These are phyloP conservation scores for Hirtodrosophila histrioides DNA, from an alignment of 2,888 invertebrate genomes.

Conservation along the genomic window DNA sequence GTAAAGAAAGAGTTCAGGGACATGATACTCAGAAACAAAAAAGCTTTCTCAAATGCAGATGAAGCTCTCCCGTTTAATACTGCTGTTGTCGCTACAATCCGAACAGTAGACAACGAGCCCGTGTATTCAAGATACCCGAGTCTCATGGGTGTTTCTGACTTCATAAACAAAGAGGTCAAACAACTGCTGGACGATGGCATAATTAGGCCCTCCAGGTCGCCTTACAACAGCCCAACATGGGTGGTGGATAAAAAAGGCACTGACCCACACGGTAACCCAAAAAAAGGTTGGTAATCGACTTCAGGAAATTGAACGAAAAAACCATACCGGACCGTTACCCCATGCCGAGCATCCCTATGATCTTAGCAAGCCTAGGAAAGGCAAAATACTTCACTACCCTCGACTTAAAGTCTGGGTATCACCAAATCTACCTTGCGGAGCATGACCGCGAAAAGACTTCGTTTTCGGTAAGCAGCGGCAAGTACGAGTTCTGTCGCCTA, in stretches of 20 bases:
- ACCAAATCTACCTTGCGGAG: constrained; percentile 73
- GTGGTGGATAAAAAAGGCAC: constrained; percentile 63
- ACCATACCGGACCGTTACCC: constrained; percentile 80
- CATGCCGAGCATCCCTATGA: constrained; percentile 79
- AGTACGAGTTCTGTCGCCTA: constrained; percentile 79
- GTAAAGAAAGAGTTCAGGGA: constrained; percentile 16
- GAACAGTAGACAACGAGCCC: constrained; percentile 16
- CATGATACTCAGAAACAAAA: constrained; percentile 9
- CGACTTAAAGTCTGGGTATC: constrained; percentile 81
- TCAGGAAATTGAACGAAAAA: constrained; percentile 79
- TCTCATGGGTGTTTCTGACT: constrained; percentile 16
- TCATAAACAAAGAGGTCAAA: constrained; percentile 22
- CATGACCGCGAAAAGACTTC: constrained; percentile 4
- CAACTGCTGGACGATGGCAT: constrained; percentile 17
- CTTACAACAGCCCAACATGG: constrained; percentile 19
- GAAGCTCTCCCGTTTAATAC: constrained; percentile 14
- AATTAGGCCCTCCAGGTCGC: constrained; percentile 9
- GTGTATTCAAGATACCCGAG: constrained; percentile 19
- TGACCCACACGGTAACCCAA: constrained; percentile 62
- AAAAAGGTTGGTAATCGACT: constrained; percentile 79
- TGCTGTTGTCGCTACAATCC: constrained; percentile 22
- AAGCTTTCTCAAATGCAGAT: constrained; percentile 8
- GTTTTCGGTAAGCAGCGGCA: constrained; percentile 51
- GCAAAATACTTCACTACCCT: constrained; percentile 80
- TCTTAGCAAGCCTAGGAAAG: constrained; percentile 80